These are phyloP conservation scores for Artemia sinica DNA, from an alignment of 2,888 invertebrate genomes.

Conservation along the genomic window DNA sequence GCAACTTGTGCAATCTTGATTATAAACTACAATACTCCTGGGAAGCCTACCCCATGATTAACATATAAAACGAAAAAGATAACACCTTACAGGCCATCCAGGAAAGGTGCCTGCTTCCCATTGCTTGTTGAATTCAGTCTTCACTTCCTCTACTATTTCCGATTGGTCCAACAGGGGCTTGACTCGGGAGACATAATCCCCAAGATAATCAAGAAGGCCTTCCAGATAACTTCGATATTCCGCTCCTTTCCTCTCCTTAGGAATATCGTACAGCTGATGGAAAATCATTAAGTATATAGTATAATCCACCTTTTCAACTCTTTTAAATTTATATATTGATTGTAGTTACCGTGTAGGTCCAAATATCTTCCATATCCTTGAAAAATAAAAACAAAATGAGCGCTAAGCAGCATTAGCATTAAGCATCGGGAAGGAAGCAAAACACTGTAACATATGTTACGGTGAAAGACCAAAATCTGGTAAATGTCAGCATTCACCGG, in stretches of 20 bases:
- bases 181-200: conserved; percentile 60
- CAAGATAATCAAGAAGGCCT: conserved; percentile 63
- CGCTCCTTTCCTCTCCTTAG: conserved; percentile 44
- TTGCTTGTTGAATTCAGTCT: conserved; percentile 60
- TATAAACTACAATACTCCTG: no score
- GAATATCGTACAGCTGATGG: conserved; percentile 87
- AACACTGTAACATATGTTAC: no score
- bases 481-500: no score
- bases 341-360: conserved; percentile 89
- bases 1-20: no score
- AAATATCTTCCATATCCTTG: conserved; percentile 74
- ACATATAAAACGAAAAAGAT: no score
- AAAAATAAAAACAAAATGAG: background rate
- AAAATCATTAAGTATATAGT: conserved; percentile 81
- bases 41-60: no score
- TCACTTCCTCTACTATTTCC: conserved; percentile 55
- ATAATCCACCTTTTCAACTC: conserved; percentile 90
- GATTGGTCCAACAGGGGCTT: conserved; percentile 70
- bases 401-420: no score
- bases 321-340: conserved; percentile 87
- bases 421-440: no score
- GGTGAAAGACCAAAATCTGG: no score
- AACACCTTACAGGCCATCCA: conserved; percentile 66
- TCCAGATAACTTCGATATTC: conserved; percentile 57
- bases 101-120: conserved; percentile 80